These are phyloP conservation scores for Philantomba maxwellii DNA, from an alignment of 2,113 vertebrate species.

Conservation along the genomic window DNA sequence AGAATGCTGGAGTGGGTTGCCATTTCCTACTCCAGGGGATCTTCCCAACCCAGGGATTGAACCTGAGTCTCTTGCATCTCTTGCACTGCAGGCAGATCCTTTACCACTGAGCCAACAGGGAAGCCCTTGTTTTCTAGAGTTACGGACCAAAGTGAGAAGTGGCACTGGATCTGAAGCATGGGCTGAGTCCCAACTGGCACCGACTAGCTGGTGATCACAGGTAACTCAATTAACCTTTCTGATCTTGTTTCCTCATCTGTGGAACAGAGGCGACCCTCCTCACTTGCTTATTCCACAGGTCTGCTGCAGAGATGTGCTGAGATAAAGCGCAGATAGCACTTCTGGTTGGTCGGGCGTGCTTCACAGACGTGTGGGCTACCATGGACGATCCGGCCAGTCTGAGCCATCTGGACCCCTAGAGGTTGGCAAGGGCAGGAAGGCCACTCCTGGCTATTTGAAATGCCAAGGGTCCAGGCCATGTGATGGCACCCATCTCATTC, in stretches of 20 bases:
- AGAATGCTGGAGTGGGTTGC: neutral
- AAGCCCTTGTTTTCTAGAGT: neutral
- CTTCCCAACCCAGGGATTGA: neutral
- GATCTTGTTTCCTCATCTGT: neutral
- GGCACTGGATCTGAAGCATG: rapidly evolving
- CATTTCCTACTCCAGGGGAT: neutral
- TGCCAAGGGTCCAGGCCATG: neutral
- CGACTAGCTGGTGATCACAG: neutral
- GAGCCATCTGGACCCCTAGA: neutral
- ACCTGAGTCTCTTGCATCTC: neutral
- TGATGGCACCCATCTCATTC: neutral
- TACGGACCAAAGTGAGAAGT: rapidly evolving
- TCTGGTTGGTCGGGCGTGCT: neutral
- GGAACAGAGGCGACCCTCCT: neutral
- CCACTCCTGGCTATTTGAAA: neutral
- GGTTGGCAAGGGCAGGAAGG: neutral
- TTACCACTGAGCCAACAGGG: neutral
- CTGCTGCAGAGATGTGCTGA: neutral
- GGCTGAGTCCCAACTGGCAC: neutral
- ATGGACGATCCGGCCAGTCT: neutral
- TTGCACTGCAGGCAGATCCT: neutral
- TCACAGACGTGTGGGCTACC: rapidly evolving
- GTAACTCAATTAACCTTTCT: neutral
- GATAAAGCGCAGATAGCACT: rapidly evolving
- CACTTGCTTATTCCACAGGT: neutral